These are phyloP conservation scores for Taphrorychus bicolor DNA, from an alignment of 2,888 invertebrate species.

Conservation along the genomic window DNA sequence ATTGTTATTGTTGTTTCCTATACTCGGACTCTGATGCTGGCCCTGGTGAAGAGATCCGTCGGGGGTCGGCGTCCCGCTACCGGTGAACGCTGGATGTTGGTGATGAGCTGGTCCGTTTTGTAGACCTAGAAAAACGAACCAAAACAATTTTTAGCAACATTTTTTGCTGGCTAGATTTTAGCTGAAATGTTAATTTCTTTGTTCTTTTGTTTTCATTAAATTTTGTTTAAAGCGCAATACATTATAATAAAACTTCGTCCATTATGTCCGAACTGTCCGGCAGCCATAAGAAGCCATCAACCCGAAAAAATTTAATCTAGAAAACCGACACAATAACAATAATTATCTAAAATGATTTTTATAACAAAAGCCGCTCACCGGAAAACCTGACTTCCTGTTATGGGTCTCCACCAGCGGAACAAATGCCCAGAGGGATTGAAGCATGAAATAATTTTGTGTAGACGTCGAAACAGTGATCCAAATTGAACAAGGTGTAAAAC, in stretches of 20 bases:
- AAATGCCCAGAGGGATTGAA: slow-evolving; percentile 38
- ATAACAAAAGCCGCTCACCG: slow-evolving; percentile 37
- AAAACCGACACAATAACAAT: not conserved
- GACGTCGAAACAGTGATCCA: slow-evolving; percentile 22
- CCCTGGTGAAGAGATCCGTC: slow-evolving; percentile 56
- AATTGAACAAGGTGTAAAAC: slow-evolving; percentile 20
- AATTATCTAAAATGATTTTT: slow-evolving; percentile 24
- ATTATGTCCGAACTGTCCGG: no score
- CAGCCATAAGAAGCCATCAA: not conserved
- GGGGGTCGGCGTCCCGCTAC: slow-evolving; percentile 58
- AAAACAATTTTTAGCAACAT: no score
- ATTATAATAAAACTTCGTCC: no score
- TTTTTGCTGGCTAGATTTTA: no score
- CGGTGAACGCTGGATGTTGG: slow-evolving; percentile 59
- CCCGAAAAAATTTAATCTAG: not conserved
- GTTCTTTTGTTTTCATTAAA: no score
- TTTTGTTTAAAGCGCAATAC: no score
- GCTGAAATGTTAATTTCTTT: no score
- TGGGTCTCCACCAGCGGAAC: slow-evolving; percentile 37
- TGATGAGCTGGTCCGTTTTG: slow-evolving; percentile 58
- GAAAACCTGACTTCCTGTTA: slow-evolving; percentile 40
- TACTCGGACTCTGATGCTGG: slow-evolving; percentile 66
- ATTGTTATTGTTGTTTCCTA: slow-evolving; percentile 61
- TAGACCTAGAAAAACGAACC: slow-evolving; percentile 54
- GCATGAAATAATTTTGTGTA: slow-evolving; percentile 39